Conservation (phyloP, 2,888 invertebrate genomes). For the Cistogaster globosa region DNA sequence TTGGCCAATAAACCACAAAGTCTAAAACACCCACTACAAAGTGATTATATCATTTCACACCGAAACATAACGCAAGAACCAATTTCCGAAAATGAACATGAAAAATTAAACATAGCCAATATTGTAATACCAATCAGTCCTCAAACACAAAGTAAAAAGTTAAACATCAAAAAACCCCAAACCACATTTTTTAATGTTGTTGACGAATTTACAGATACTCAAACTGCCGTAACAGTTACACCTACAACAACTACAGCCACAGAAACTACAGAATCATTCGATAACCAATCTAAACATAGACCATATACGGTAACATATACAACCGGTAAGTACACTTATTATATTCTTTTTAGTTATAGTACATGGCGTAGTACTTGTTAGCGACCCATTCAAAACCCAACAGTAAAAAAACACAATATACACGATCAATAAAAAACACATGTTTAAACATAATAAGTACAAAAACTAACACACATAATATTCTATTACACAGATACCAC, state of each 20-base stretch:
- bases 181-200: constrained; percentile 39
- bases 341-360: constrained; percentile 71
- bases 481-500: constrained; percentile 81
- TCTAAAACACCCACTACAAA: constrained; percentile 4
- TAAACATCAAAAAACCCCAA: not conserved
- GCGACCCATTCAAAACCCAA: constrained; percentile 72
- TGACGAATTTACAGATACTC: constrained; percentile 61
- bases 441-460: constrained; percentile 74
- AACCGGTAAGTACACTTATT: constrained; percentile 76
- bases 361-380: constrained; percentile 82
- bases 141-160: constrained; percentile 18
- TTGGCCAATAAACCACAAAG: not conserved
- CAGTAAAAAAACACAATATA: constrained; percentile 78
- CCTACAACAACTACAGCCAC: constrained; percentile 45
- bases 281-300: constrained; percentile 57
- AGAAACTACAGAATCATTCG: constrained; percentile 61
- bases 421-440: constrained; percentile 77
- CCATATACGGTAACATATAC: constrained; percentile 72
- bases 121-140: not conserved
- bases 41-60: constrained; percentile 28
- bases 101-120: constrained; percentile 8
- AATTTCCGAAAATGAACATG: constrained; percentile 43
- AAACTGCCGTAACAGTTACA: constrained; percentile 39
- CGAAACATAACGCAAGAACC: constrained; percentile 39
- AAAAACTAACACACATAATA: constrained; percentile 72